Evolutionary conservation across 2,113 vertebrate species (phyloP).

Genomic region (Dasypus novemcinctus): DNA sequence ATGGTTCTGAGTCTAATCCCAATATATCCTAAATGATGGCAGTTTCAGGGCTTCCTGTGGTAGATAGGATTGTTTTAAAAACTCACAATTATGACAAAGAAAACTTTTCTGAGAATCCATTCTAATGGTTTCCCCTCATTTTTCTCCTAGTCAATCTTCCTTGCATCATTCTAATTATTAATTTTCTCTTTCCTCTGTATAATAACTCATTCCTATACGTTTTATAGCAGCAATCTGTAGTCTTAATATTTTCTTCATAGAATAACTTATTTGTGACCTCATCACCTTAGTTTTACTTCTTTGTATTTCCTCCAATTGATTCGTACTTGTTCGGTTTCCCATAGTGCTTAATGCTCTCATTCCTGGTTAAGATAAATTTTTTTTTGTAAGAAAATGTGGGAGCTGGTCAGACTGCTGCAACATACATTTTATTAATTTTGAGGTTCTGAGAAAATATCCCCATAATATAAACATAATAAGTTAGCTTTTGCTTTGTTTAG

Average conservation of each 20-base stretch:
- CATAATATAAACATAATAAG: background rate
- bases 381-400: background rate
- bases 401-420: background rate
- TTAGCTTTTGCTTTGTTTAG: slow-evolving; percentile 19
- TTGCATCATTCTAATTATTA: slow-evolving; percentile 48
- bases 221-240: background rate
- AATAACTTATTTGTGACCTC: background rate
- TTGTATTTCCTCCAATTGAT: background rate
- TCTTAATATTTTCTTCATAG: slow-evolving; percentile 7
- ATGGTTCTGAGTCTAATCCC: slow-evolving; percentile 6
- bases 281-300: slow-evolving; percentile 34
- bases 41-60: slow-evolving; percentile 55
- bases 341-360: background rate
- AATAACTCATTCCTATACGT: background rate
- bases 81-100: slow-evolving; percentile 18
- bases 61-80: slow-evolving; percentile 61
- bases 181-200: slow-evolving; percentile 51
- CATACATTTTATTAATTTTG: background rate
- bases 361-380: background rate
- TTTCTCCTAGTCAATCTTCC: slow-evolving; percentile 27
- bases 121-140: slow-evolving; percentile 8
- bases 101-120: slow-evolving; percentile 43
- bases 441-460: background rate
- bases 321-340: slow-evolving; percentile 12
- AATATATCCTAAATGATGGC: slow-evolving; percentile 32